phyloP scores from a whole-genome alignment of 2,113 vertebrate genomes.

The Pitta sordida region DNA sequence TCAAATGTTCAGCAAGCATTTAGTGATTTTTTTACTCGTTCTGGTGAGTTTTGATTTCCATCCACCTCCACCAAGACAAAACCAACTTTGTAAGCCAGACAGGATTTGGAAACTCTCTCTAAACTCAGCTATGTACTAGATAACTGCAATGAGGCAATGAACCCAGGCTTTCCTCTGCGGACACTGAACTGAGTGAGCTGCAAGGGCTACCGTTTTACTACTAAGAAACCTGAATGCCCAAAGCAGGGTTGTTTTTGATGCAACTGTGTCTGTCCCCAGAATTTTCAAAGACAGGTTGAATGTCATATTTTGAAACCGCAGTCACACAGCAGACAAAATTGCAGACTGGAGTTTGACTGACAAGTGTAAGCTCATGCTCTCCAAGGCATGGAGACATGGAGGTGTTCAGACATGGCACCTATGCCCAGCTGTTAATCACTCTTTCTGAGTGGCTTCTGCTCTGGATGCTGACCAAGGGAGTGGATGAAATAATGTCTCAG shows the following conservation, averaged over 20 bases:
- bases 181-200: background rate
- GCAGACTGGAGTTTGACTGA: background rate
- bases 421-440: background rate
- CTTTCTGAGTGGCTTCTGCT: background rate
- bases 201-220: background rate
- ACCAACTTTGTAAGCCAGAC: background rate
- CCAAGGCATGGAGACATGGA: background rate
- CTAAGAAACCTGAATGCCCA: background rate
- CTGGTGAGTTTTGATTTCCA: background rate
- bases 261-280: background rate
- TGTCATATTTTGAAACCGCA: background rate
- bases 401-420: background rate
- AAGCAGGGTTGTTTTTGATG: background rate
- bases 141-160: background rate
- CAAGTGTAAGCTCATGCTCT: background rate
- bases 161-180: background rate
- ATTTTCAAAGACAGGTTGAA: background rate
- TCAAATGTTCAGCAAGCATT: background rate
- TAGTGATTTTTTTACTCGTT: background rate
- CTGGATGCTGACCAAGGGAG: background rate
- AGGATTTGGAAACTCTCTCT: background rate
- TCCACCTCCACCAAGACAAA: background rate
- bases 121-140: background rate
- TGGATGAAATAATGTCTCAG: background rate
- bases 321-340: background rate